Conservation (phyloP, 2,888 invertebrate genomes). For the Phyto melanocephala region DNA sequence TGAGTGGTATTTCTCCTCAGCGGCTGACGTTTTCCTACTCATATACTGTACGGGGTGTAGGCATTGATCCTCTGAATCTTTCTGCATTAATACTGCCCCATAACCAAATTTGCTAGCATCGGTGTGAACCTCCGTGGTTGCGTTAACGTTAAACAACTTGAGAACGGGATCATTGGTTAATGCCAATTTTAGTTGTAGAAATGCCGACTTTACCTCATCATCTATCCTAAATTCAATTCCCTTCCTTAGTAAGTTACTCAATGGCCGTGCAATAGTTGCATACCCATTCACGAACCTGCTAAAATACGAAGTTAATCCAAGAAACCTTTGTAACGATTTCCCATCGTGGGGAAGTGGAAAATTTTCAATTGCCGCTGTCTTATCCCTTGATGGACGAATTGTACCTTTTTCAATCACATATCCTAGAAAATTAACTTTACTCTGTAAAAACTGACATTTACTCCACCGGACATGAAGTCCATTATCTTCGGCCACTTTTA, state of each 20-base stretch:
- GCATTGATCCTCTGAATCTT: neutral
- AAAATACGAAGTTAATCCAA: conserved; percentile 58
- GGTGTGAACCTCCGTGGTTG: neutral
- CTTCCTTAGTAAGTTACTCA: neutral
- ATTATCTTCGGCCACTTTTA: neutral
- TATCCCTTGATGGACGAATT: conserved; percentile 48
- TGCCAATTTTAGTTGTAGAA: neutral
- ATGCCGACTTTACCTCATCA: neutral
- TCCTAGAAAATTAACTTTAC: conserved; percentile 18
- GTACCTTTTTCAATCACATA: conserved; percentile 14
- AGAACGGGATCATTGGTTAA: neutral
- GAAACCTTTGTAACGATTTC: conserved; percentile 49
- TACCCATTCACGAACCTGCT: conserved; percentile 36
- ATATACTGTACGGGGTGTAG: neutral
- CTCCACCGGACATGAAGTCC: conserved; percentile 32
- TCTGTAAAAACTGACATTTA: conserved; percentile 37
- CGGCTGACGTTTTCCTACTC: conserved; percentile 7
- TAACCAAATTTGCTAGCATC: neutral
- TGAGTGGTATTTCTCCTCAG: conserved; percentile 3
- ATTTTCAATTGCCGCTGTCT: conserved; percentile 33
- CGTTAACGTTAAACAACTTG: neutral
- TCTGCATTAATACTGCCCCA: neutral
- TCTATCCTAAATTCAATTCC: neutral
- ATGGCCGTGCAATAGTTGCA: conserved; percentile 34
- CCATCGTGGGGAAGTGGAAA: conserved; percentile 42